Conservation (phyloP, 2,888 invertebrate species). For the Sussaba pulchella region DNA sequence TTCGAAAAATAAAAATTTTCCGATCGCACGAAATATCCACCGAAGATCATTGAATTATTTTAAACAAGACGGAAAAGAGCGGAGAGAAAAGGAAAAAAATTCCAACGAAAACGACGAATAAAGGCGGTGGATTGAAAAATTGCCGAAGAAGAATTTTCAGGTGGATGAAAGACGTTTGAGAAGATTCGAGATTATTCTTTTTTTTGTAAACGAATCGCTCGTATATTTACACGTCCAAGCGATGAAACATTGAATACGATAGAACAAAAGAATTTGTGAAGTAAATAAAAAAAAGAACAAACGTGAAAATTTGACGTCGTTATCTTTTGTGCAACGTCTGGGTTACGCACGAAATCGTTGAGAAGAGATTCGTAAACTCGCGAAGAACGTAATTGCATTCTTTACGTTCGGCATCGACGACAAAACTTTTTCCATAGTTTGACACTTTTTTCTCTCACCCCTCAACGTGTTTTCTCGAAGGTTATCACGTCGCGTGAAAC, state of each 20-base stretch:
- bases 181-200: too few relatives aligned
- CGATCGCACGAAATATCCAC: conserved; percentile 21
- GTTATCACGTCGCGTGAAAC: conserved; percentile 6
- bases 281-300: neutral
- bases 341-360: neutral
- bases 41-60: neutral
- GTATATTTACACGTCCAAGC: too few relatives aligned
- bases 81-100: neutral
- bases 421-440: too few relatives aligned
- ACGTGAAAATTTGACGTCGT: neutral
- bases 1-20: conserved; percentile 12
- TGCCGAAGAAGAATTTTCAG: too few relatives aligned
- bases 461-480: conserved; percentile 18
- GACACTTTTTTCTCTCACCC: too few relatives aligned
- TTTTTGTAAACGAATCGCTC: too few relatives aligned
- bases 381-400: conserved; percentile 1
- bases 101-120: neutral
- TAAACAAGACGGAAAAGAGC: neutral
- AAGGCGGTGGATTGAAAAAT: too few relatives aligned
- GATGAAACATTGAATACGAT: too few relatives aligned
- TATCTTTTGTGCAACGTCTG: neutral
- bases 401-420: conserved; percentile 7
- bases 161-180: neutral
- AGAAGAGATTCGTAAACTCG: neutral
- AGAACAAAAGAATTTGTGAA: too few relatives aligned